Evolutionary conservation across 1,140 invertebrate species (phyloP).

Genomic region (Calosoma granatense): DNA sequence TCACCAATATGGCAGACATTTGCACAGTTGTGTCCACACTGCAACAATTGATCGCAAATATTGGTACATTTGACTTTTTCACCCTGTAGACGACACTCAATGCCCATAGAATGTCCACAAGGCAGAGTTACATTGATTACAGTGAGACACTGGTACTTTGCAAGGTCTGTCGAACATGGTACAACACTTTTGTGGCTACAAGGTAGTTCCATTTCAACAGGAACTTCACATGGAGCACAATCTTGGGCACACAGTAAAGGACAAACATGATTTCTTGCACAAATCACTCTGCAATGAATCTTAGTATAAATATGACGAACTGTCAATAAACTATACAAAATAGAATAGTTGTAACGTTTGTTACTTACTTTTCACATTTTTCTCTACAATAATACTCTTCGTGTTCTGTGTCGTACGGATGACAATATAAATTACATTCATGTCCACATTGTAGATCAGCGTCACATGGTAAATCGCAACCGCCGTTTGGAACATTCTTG

Average conservation of each 20-base stretch:
- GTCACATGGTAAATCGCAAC: constrained; percentile 37
- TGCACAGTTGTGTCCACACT: constrained; percentile 19
- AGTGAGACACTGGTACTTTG: constrained; percentile 22
- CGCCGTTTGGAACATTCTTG: constrained; percentile 38
- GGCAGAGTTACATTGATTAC: constrained; percentile 28
- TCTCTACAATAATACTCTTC: constrained; percentile 31
- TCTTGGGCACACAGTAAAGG: constrained; percentile 34
- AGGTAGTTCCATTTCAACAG: constrained; percentile 7
- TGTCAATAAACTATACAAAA: constrained; percentile 38
- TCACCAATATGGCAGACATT: constrained; percentile 30
- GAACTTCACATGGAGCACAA: constrained; percentile 27
- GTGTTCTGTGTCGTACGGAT: constrained; percentile 40
- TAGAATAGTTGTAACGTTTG: constrained; percentile 11
- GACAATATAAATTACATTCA: constrained; percentile 41
- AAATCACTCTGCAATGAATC: constrained; percentile 27
- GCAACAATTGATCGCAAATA: neutral
- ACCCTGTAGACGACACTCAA: neutral
- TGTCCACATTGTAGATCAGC: constrained; percentile 40
- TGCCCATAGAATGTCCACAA: constrained; percentile 34
- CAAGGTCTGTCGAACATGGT: constrained; percentile 24
- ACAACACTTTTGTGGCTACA: constrained; percentile 34
- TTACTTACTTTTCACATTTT: constrained; percentile 30
- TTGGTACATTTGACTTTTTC: neutral
- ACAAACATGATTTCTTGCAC: constrained; percentile 35
- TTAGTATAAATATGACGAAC: constrained; percentile 28